Evolutionary conservation across 2,113 vertebrate species (phyloP).

Genomic region (Poeciliopsis turrubarensis): DNA sequence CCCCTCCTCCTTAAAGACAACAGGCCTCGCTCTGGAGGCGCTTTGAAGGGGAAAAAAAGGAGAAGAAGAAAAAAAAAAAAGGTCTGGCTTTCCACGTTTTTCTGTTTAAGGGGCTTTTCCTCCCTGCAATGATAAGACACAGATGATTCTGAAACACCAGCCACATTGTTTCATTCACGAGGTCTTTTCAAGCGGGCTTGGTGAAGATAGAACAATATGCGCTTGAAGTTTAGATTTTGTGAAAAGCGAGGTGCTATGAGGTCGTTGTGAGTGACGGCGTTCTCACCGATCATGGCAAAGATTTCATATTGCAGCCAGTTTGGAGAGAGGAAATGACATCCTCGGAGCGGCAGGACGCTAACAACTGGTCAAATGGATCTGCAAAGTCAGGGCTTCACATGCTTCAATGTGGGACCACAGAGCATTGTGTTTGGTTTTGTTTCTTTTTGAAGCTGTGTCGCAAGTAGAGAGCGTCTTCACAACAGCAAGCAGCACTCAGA

Average conservation of each 20-base stretch:
- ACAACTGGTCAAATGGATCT: neutral
- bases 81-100: constrained; percentile 73
- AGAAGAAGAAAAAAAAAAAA: constrained; percentile 54
- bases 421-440: neutral
- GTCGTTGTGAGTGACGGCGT: neutral
- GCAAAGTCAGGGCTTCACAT: neutral
- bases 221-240: constrained; percentile 1
- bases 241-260: neutral
- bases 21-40: constrained; percentile 60
- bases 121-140: constrained; percentile 74
- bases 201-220: constrained; percentile 4
- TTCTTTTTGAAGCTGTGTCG: neutral
- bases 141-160: constrained; percentile 77
- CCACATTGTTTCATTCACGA: constrained; percentile 59
- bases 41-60: constrained; percentile 67
- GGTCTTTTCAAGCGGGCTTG: constrained; percentile 25
- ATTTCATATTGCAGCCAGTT: neutral
- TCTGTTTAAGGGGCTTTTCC: constrained; percentile 71
- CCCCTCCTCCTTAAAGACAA: constrained; percentile 64
- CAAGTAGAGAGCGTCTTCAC: neutral
- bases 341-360: neutral
- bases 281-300: neutral
- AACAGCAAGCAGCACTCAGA: neutral
- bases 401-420: neutral
- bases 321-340: neutral